Base-by-base conservation (phyloP, 2,888 invertebrate species). In the Eubasilissa splendida region DNA sequence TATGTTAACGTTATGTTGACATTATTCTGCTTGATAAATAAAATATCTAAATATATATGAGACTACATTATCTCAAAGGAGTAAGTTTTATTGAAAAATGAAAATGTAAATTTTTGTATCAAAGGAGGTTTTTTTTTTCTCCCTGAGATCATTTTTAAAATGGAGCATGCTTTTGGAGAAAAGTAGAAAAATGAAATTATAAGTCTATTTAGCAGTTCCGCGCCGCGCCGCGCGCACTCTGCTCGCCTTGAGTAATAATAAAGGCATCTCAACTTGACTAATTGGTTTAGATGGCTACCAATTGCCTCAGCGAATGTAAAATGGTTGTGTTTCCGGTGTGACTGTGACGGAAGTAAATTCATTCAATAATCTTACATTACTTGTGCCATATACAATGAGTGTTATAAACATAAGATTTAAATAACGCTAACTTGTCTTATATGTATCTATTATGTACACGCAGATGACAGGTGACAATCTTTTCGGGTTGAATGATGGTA, bases 131-230 rank as follows among this genome's bases (percentile, higher is more conserved):
- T 68, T 22, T 68, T 59, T 68, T 22, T 68, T 59, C 50, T 56
- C 42, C 7, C 42, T 53, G 76, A 12, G 65, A 53, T 42, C 42
- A 22, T 54, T 50, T 42, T 31, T 12, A 53, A 54, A 73, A 56
- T 14, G 59, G 66, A 42, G 68, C 59, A 70, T 68, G 77, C 56
- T 66, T 68, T 77, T 42, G 56, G 14, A 56, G 53, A 77, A 77
- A 68, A 68, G 68, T 33, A 42, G 50, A 68, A 66, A 77, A 77
- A 77, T 77, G 68, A 77, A 77, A 77, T 77, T 77, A 77, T 68
- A 77, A 68, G 50, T 68, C 68, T 70, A 77, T 77, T 77, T 77
- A 68, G 68, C 68, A 68, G 68, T 77, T 77, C 59, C 58, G 14
- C 60, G 60, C 75, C 60, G 33, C 56, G 56, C 73, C 11, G 73